These are phyloP conservation scores for Stenichneumon culpator DNA, from an alignment of 2,888 invertebrate genomes.

Conservation along the genomic window DNA sequence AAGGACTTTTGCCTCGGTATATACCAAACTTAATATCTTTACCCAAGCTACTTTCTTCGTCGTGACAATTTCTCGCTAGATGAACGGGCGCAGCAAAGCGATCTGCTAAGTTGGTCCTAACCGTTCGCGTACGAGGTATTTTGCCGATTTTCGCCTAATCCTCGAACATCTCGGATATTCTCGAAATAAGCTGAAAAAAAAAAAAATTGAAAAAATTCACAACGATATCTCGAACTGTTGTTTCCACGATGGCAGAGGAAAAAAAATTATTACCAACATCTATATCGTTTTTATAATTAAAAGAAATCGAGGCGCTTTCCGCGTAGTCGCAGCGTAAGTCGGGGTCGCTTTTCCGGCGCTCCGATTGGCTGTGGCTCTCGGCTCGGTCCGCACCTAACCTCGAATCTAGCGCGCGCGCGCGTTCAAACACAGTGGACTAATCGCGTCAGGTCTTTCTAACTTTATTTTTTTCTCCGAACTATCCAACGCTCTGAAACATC, in stretches of 20 bases:
- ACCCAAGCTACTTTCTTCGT: background rate
- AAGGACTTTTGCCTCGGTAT: constrained; percentile 65
- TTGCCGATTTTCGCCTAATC: background rate
- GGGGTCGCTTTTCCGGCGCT: background rate
- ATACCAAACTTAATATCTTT: constrained; percentile 25
- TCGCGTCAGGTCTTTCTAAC: background rate
- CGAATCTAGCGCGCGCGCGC: background rate
- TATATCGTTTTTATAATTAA: background rate
- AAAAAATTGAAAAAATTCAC: background rate
- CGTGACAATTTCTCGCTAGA: background rate
- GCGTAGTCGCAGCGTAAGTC: background rate
- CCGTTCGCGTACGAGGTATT: background rate
- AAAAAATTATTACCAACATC: background rate
- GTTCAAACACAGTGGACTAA: background rate
- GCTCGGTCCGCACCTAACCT: background rate
- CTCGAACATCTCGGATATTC: background rate
- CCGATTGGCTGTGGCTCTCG: background rate
- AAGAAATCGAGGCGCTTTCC: background rate
- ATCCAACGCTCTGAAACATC: background rate
- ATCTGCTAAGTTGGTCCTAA: background rate
- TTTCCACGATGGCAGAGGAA: background rate
- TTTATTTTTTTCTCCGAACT: background rate
- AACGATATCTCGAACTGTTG: background rate
- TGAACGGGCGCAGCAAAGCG: background rate
- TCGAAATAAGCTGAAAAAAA: background rate